Evolutionary conservation across 2,797 vertebrate species (phyloP).

Genomic region (Carduelis carduelis): DNA sequence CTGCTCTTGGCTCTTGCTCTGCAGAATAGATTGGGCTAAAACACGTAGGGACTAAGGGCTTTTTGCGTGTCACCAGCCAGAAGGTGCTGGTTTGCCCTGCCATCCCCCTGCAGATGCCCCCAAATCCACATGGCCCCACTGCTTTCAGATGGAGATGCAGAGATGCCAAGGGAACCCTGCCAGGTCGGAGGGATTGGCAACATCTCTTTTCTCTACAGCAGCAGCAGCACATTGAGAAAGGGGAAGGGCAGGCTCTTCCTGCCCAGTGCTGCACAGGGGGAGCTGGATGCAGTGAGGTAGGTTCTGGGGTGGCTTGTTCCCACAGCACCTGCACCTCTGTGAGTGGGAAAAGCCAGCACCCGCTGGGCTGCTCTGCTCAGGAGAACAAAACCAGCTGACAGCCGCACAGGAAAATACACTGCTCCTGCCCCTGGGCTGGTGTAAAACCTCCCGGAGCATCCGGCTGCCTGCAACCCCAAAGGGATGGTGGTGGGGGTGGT

Average conservation of each 20-base stretch:
- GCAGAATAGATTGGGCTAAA: not conserved
- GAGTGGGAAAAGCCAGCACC: not conserved
- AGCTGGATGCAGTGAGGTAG: not conserved
- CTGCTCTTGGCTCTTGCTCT: not conserved
- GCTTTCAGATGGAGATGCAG: not conserved
- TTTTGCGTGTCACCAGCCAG: not conserved
- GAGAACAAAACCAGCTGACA: not conserved
- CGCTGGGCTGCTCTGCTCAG: rapidly evolving
- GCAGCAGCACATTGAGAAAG: not conserved
- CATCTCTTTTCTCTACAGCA: not conserved
- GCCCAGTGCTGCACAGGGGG: rapidly evolving
- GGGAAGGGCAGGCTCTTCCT: not conserved
- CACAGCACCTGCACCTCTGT: rapidly evolving
- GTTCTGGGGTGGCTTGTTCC: not conserved
- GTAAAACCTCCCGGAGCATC: rapidly evolving
- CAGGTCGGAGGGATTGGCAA: not conserved
- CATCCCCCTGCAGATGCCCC: not conserved
- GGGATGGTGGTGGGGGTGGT: not conserved
- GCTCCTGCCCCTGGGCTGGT: rapidly evolving
- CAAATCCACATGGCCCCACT: not conserved
- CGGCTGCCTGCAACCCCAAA: not conserved
- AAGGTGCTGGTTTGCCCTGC: not conserved
- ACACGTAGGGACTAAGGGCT: no score
- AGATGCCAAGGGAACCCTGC: not conserved
- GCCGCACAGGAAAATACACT: rapidly evolving